Evolutionary conservation across 2,797 vertebrate species (phyloP).

Genomic region (Lepidocolaptes lacrymiger): DNA sequence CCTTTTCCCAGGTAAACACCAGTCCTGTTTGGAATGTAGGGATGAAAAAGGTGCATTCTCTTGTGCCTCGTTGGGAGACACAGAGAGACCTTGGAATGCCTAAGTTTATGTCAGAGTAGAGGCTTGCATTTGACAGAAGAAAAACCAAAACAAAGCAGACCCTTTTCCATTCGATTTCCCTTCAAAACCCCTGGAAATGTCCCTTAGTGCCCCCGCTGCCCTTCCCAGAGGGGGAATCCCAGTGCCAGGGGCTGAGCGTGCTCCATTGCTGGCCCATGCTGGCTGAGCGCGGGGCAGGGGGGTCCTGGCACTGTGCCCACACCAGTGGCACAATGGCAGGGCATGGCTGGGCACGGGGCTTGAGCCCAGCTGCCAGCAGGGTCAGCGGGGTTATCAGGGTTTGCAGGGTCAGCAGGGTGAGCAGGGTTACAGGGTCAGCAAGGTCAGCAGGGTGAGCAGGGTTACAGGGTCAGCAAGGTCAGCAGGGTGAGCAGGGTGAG

Average conservation of each 20-base stretch:
- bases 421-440: too few relatives aligned
- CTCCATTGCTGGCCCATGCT: neutral
- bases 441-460: too few relatives aligned
- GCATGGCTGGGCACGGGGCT: too few relatives aligned
- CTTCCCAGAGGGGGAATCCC: neutral
- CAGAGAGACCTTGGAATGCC: neutral
- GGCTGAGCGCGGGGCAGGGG: neutral
- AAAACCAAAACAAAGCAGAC: neutral
- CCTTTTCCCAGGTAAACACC: neutral
- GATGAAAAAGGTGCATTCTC: neutral
- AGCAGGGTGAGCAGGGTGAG: too few relatives aligned
- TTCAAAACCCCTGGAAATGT: fast-evolving
- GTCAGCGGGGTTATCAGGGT: neutral
- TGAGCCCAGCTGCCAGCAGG: neutral
- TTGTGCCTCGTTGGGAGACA: neutral
- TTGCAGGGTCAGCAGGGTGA: too few relatives aligned
- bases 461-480: too few relatives aligned
- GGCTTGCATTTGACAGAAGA: neutral
- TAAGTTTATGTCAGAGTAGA: neutral
- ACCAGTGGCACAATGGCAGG: too few relatives aligned
- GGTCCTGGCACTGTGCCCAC: neutral
- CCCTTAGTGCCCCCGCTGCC: neutral
- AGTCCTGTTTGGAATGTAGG: neutral
- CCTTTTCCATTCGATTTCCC: neutral
- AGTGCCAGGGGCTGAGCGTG: neutral